phyloP scores from a whole-genome alignment of 1,140 invertebrate species.

The Liolophura sinensis region DNA sequence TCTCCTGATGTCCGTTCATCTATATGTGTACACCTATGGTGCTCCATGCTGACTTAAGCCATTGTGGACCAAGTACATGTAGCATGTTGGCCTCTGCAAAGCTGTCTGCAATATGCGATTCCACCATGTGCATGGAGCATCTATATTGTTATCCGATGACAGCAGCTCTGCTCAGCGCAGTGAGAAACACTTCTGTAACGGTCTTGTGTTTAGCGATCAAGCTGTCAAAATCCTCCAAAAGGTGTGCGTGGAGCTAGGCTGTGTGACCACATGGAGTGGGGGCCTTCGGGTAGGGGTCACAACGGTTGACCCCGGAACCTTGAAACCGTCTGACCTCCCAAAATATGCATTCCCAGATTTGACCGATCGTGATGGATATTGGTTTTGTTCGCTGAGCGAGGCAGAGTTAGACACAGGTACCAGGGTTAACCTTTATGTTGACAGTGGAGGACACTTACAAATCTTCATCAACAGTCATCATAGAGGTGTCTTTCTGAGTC shows the following conservation, averaged over 20 bases:
- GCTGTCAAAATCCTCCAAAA: conserved; percentile 48
- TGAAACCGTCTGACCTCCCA: conserved; percentile 38
- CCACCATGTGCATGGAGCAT: conserved; percentile 45
- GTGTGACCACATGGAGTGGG: conserved; percentile 52
- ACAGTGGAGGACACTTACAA: conserved; percentile 47
- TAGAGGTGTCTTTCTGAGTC: conserved; percentile 50
- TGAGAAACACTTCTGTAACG: conserved; percentile 53
- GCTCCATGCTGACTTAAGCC: too few species aligned
- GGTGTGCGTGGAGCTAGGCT: conserved; percentile 45
- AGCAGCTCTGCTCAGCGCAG: conserved; percentile 35
- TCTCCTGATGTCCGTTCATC: too few species aligned
- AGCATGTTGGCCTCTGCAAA: too few species aligned
- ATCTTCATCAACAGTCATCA: conserved; percentile 57
- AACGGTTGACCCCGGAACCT: conserved; percentile 42
- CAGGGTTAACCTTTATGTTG: conserved; percentile 53
- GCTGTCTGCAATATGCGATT: conserved; percentile 37
- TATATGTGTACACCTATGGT: too few species aligned
- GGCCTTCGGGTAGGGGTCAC: conserved; percentile 57
- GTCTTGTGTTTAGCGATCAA: conserved; percentile 54
- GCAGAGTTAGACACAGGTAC: conserved; percentile 35
- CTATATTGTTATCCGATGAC: conserved; percentile 35
- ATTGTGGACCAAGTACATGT: too few species aligned
- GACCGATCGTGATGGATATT: conserved; percentile 49
- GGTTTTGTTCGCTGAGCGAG: conserved; percentile 52
- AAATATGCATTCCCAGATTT: conserved; percentile 54